These are phyloP conservation scores for Mobula birostris DNA, from an alignment of 2,113 vertebrate species.

Conservation along the genomic window DNA sequence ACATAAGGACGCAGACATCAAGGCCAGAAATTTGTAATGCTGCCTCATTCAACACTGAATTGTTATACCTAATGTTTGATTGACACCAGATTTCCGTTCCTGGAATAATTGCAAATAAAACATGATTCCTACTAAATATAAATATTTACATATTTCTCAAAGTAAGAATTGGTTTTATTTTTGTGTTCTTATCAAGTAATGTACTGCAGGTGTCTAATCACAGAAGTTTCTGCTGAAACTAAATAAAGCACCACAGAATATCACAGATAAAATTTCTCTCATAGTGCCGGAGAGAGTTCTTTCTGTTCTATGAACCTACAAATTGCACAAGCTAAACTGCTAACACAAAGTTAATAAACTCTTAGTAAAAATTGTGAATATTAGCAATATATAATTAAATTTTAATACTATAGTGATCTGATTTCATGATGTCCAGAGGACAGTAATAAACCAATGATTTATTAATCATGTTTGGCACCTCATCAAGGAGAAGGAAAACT, in stretches of 20 bases:
- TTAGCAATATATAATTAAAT: not conserved
- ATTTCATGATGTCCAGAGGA: not conserved
- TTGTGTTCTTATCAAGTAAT: not conserved
- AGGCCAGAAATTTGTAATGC: not conserved
- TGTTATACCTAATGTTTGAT: no score
- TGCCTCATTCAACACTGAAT: not conserved
- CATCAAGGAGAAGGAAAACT: no score
- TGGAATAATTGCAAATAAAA: not conserved
- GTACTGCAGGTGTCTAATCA: not conserved
- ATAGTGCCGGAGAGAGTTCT: not conserved
- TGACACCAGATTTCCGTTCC: not conserved
- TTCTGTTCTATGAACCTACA: not conserved
- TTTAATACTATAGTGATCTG: not conserved
- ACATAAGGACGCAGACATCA: not conserved
- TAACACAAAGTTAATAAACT: not conserved
- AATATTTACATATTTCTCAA: not conserved
- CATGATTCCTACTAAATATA: not conserved
- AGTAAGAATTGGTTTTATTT: not conserved
- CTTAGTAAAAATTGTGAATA: not conserved
- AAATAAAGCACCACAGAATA: not conserved
- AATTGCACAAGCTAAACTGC: not conserved
- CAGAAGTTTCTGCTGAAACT: not conserved
- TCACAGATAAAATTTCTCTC: not conserved
- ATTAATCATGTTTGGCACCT: no score
- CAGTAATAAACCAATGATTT: not conserved